phyloP scores from a whole-genome alignment of 2,888 invertebrate species.

The Orchesellides sinensis region DNA sequence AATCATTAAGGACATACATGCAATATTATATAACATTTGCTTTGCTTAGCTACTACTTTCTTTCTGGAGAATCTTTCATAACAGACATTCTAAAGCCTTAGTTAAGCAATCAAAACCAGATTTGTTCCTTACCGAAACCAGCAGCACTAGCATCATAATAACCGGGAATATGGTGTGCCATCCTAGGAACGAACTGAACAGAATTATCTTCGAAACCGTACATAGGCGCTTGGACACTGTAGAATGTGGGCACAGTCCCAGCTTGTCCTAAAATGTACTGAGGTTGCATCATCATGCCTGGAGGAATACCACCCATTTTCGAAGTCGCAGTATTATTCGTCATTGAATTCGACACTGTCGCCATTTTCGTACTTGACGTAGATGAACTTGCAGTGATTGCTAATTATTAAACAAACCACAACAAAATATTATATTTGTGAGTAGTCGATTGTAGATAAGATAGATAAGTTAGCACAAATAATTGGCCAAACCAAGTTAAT shows the following conservation, averaged over 20 bases:
- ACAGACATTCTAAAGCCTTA: neutral
- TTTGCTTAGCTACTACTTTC: too few species aligned
- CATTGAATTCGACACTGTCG: constrained; percentile 69
- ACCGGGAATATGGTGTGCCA: constrained; percentile 71
- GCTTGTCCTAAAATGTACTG: constrained; percentile 73
- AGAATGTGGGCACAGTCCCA: constrained; percentile 67
- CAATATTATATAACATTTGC: neutral
- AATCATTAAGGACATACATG: neutral
- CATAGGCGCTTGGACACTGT: constrained; percentile 72
- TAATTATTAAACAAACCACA: constrained; percentile 14
- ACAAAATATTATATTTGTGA: too few species aligned
- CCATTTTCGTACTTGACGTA: constrained; percentile 71
- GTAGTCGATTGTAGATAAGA: too few species aligned
- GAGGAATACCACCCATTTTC: constrained; percentile 69
- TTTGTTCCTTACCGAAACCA: constrained; percentile 63
- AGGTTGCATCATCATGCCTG: constrained; percentile 73
- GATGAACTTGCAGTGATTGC: constrained; percentile 67
- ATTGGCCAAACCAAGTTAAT: constrained; percentile 4
- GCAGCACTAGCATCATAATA: constrained; percentile 72
- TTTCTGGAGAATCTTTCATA: too few species aligned
- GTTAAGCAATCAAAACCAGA: neutral
- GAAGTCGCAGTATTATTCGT: constrained; percentile 68
- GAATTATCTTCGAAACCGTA: constrained; percentile 73
- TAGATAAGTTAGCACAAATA: too few species aligned
- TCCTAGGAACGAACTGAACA: constrained; percentile 71